A percentile compares a stretch with the other conserved stretches of the same genome.
Conservation (phyloP, 2,797 vertebrate species). For the Betta splendens region DNA sequence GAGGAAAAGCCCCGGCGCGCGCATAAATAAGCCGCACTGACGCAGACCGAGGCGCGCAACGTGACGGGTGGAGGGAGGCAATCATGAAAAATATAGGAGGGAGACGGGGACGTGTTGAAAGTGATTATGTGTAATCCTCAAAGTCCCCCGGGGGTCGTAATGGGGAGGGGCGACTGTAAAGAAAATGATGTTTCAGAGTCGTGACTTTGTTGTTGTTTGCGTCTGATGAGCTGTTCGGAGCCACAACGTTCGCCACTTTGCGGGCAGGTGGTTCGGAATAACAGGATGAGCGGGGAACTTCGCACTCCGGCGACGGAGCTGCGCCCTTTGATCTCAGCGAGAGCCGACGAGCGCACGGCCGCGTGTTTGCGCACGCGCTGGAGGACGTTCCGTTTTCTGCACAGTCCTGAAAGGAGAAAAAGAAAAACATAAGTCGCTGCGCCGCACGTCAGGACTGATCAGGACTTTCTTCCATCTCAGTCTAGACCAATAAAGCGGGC, state of each 20-base stretch:
- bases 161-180: slow-evolving; percentile 15
- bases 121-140: slow-evolving; percentile 44
- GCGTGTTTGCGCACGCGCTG: slow-evolving; percentile 4
- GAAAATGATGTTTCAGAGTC: slow-evolving; percentile 19
- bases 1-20: too few relatives aligned
- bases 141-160: slow-evolving; percentile 46
- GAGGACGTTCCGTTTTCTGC: slow-evolving; percentile 28
- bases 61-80: slow-evolving; percentile 34
- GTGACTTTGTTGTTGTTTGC: slow-evolving; percentile 43
- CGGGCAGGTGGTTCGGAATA: slow-evolving; percentile 36
- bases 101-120: slow-evolving; percentile 33
- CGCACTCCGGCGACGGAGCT: slow-evolving; percentile 36
- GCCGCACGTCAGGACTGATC: slow-evolving; percentile 62
- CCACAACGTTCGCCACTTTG: slow-evolving; percentile 39
- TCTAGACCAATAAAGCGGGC: slow-evolving; percentile 67
- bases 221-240: slow-evolving; percentile 51
- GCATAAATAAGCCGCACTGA: slow-evolving; percentile 19
- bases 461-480: slow-evolving; percentile 71
- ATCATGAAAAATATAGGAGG: slow-evolving; percentile 25
- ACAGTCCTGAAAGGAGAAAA: slow-evolving; percentile 17
- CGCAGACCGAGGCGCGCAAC: slow-evolving; percentile 8
- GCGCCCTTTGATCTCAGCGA: slow-evolving; percentile 44
- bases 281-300: slow-evolving; percentile 51
- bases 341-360: slow-evolving; percentile 35
- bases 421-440: slow-evolving; percentile 45